Conservation (phyloP, 2,888 invertebrate genomes). For the Mechanitis messenoides region DNA sequence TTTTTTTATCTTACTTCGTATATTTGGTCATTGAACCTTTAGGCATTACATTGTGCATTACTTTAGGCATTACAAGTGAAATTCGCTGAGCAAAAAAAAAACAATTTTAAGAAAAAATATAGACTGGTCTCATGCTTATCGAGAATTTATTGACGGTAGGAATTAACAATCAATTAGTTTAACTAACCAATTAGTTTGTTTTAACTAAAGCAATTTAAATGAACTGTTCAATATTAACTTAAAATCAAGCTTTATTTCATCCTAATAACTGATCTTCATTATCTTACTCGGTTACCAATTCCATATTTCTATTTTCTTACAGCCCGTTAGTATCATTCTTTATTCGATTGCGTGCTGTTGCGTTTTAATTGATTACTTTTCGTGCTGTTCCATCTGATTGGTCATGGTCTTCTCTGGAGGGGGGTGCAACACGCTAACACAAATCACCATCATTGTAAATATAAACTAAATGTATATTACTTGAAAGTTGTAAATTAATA, state of each 20-base stretch:
- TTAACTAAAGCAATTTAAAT: too few species aligned
- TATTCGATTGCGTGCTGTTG: constrained; percentile 43
- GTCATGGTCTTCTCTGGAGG: constrained; percentile 37
- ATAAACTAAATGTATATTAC: constrained; percentile 24
- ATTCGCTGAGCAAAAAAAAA: too few species aligned
- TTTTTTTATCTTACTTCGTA: constrained; percentile 59
- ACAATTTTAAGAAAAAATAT: too few species aligned
- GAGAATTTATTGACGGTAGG: too few species aligned
- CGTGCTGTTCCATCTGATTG: constrained; percentile 53
- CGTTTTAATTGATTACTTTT: constrained; percentile 42
- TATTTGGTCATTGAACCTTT: constrained; percentile 57
- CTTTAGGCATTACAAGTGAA: too few species aligned
- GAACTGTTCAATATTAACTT: too few species aligned
- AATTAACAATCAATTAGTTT: too few species aligned
- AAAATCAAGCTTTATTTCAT: too few species aligned
- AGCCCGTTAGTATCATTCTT: constrained; percentile 29
- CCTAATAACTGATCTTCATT: too few species aligned
- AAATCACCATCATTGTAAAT: constrained; percentile 37
- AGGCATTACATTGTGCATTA: too few species aligned
- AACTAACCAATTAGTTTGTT: too few species aligned
- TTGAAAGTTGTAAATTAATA: constrained; percentile 32
- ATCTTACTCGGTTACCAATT: background rate
- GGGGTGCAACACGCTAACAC: constrained; percentile 36
- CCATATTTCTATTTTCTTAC: constrained; percentile 4
- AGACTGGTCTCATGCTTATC: too few species aligned